A percentile compares a stretch with the other conserved stretches of the same genome.
Conservation (phyloP, 1,140 invertebrate genomes). For the Octopus bimaculoides region DNA sequence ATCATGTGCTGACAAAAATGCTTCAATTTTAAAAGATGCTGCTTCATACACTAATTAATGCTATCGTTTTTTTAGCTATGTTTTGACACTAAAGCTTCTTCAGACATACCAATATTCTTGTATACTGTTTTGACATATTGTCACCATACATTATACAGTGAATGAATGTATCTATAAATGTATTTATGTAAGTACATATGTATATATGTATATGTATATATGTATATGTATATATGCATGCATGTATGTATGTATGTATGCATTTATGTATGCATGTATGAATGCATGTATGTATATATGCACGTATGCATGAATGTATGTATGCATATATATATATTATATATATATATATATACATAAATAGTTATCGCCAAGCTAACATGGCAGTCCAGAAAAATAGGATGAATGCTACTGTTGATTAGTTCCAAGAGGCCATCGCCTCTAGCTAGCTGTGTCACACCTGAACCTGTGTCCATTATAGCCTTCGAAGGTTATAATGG, state of each 20-base stretch:
- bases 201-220: neutral
- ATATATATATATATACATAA: neutral
- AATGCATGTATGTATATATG: neutral
- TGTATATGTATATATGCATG: neutral
- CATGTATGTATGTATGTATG: neutral
- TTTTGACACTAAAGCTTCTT: neutral
- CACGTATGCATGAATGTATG: neutral
- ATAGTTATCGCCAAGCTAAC: no score
- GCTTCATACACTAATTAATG: neutral
- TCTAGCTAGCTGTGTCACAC: no score
- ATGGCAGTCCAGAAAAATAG: no score
- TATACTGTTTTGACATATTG: neutral
- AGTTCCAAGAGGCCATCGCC: no score
- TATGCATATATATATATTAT: neutral
- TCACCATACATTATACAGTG: neutral
- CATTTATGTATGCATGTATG: neutral
- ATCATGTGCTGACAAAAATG: no score
- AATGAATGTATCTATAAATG: neutral
- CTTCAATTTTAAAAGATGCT: no score
- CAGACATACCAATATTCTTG: neutral
- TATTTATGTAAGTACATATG: neutral
- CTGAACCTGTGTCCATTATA: no score
- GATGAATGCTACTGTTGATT: no score
- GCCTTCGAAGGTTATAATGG: no score
- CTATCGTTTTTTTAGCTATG: neutral